Percentiles rank a stretch among this genome's conserved stretches.
These are phyloP conservation scores for Orchestes rusci DNA, from an alignment of 2,888 invertebrate species.

Conservation along the genomic window DNA sequence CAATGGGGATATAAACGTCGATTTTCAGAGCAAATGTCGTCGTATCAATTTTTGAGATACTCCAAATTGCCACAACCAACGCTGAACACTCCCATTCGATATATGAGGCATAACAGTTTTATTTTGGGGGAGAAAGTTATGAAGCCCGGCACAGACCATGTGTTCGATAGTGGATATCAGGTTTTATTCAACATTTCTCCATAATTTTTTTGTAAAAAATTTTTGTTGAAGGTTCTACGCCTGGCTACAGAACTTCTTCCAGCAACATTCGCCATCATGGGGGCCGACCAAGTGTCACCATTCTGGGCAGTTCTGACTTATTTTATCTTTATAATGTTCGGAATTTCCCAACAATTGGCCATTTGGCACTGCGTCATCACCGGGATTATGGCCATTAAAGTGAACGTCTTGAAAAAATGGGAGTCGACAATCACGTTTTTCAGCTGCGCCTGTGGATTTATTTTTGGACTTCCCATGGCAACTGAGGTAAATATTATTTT, in stretches of 20 bases:
- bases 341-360: slow-evolving; percentile 80
- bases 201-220: background rate
- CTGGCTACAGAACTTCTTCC: slow-evolving; percentile 87
- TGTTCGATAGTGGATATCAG: slow-evolving; percentile 70
- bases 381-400: slow-evolving; percentile 72
- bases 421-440: slow-evolving; percentile 78
- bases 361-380: slow-evolving; percentile 89
- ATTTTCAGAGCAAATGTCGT: slow-evolving; percentile 60
- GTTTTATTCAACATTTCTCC: slow-evolving; percentile 26
- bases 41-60: slow-evolving; percentile 63
- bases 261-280: slow-evolving; percentile 70
- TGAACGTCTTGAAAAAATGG: slow-evolving; percentile 65
- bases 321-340: slow-evolving; percentile 76
- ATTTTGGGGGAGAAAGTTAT: slow-evolving; percentile 62
- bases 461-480: slow-evolving; percentile 77
- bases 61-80: slow-evolving; percentile 54
- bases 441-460: slow-evolving; percentile 74
- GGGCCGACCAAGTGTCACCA: slow-evolving; percentile 69
- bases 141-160: slow-evolving; percentile 50
- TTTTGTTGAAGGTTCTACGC: slow-evolving; percentile 53
- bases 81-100: slow-evolving; percentile 55
- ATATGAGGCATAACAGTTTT: slow-evolving; percentile 65
- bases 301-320: slow-evolving; percentile 86
- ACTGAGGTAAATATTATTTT: slow-evolving; percentile 75
- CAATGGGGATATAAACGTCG: no score